Evolutionary conservation across 92 coral and sea anemone species (phyloP).

Genomic region (Micromussa lordhowensis): DNA sequence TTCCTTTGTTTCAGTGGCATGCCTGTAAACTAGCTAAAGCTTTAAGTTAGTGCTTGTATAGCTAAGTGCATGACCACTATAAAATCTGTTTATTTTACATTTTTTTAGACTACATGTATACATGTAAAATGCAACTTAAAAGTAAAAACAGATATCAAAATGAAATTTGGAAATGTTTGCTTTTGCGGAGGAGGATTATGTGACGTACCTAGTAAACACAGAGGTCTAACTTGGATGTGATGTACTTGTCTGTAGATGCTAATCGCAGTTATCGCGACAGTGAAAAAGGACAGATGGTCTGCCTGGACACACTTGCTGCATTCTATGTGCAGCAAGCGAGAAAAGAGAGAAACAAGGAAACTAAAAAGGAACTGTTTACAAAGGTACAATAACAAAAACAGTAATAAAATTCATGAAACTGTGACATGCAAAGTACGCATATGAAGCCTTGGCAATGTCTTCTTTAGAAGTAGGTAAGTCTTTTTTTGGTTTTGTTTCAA

Average conservation of each 20-base stretch:
- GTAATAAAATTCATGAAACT: not conserved
- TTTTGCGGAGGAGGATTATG: too few species aligned
- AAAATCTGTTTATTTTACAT: too few species aligned
- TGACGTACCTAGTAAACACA: too few species aligned
- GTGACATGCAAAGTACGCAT: not conserved
- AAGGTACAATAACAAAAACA: conserved; percentile 54
- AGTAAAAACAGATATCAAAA: too few species aligned
- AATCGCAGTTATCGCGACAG: conserved; percentile 87
- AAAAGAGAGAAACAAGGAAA: conserved; percentile 95
- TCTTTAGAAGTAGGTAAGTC: not conserved
- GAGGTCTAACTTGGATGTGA: too few species aligned
- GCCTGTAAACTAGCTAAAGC: too few species aligned
- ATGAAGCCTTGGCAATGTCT: not conserved
- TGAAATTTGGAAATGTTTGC: too few species aligned
- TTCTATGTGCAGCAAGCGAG: conserved; percentile 99
- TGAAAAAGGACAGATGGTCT: conserved; percentile 95
- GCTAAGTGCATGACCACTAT: too few species aligned
- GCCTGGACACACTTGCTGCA: conserved; percentile 97
- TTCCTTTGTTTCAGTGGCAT: too few species aligned
- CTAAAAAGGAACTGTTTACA: conserved; percentile 92
- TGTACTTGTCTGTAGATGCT: conserved; percentile 58
- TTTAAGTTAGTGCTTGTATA: too few species aligned
- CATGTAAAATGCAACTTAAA: too few species aligned
- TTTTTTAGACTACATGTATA: too few species aligned
- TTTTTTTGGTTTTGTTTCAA: not conserved